Evolutionary conservation across 2,888 invertebrate species (phyloP), one percentile per base, ranked within the genome.

Genomic region (Drosophila anomalipes): DNA sequence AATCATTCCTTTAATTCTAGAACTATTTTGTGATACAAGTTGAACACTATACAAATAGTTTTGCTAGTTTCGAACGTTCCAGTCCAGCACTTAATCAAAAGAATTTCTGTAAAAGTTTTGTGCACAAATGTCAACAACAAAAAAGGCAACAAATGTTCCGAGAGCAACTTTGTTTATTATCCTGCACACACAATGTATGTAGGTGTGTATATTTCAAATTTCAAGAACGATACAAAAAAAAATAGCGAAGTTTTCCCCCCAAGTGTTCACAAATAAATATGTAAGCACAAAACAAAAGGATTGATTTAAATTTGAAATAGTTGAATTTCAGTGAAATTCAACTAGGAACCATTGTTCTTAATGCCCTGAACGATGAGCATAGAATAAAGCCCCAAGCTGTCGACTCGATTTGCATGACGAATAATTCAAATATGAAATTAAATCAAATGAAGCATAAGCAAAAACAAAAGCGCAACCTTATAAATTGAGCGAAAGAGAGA

Each of bases 371-470:
- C 33, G 44, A n/a, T 22, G 19, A 54, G 28, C 12, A 4, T 3
- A 19, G 51, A 12, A 12, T 58, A 26, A 56, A 49, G 10, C 16
- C n/a, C 12, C 12, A 63, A 19, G 28, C 28, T 44, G 53, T 44
- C 47, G 33, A 72, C 56, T 59, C 44, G 26, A 59, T 78, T 53
- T 66, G 54, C 61, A 62, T 47, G 58, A 47, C 59, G 63, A 69
- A 14, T 69, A 71, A 77, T 67, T 58, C 35, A 51, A 66, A 68
- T 22, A 79, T 65, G 16, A 52, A 62, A 80, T 60, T 22, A 30
- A 70, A 66, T 33, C 44, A 33, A 74, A 66, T 56, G 41, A 30
- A n/a, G 44, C 16, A 16, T 70, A 30, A 16, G 39, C 28, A 30
- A 37, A 66, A 39, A 22, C 35, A 53, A 75, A 79, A n/a, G 26